phyloP scores from a whole-genome alignment of 2,888 invertebrate species.

The Nomada fucata region DNA sequence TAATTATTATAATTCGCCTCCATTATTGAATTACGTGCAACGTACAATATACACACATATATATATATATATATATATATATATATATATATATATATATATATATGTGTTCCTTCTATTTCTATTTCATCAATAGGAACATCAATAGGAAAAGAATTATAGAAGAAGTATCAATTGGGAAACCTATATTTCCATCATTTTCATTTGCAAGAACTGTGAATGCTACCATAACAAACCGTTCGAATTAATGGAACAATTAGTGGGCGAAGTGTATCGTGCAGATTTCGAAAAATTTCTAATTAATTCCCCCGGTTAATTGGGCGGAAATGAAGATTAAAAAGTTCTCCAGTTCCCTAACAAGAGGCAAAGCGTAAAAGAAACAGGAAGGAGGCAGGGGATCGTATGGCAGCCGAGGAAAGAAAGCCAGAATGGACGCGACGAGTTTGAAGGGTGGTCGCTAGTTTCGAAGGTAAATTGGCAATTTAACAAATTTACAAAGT shows the following conservation, averaged over 20 bases:
- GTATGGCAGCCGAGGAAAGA: constrained; percentile 40
- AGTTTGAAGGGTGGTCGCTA: constrained; percentile 72
- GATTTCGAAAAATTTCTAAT: constrained; percentile 73
- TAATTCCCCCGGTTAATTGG: constrained; percentile 80
- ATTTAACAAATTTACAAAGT: constrained; percentile 83
- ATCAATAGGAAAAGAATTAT: too few species aligned
- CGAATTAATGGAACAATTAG: constrained; percentile 23
- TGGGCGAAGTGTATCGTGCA: background rate
- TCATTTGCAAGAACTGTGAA: too few species aligned
- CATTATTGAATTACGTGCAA: too few species aligned
- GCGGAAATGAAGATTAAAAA: constrained; percentile 82
- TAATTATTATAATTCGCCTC: too few species aligned
- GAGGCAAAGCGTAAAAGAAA: constrained; percentile 72
- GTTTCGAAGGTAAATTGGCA: constrained; percentile 83
- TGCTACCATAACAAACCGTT: background rate
- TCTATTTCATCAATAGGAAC: too few species aligned
- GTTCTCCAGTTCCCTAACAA: constrained; percentile 76
- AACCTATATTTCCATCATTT: too few species aligned
- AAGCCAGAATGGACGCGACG: constrained; percentile 51
- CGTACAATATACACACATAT: too few species aligned
- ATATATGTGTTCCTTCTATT: too few species aligned
- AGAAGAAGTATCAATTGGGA: too few species aligned
- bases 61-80: too few species aligned
- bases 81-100: too few species aligned
- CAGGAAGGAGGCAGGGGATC: constrained; percentile 54